Conservation (phyloP, 2,888 invertebrate species). For the Chloroclystis v-ata region DNA sequence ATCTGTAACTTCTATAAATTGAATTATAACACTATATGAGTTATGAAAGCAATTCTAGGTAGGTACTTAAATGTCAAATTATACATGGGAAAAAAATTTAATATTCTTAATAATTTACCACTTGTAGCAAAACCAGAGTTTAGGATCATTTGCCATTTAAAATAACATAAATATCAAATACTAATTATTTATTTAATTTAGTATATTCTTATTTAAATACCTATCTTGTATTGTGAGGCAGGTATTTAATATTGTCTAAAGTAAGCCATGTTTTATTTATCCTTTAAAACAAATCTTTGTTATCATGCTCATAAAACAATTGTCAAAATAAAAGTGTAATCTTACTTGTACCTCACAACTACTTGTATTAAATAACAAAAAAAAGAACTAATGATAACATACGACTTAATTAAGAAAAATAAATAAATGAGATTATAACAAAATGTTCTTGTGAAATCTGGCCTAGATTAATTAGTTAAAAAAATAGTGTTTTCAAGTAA, state of each 20-base stretch:
- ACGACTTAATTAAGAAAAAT: not conserved
- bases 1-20: slow-evolving; percentile 7
- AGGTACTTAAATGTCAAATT: not conserved
- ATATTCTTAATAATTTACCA: too few relatives aligned
- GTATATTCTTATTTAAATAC: too few relatives aligned
- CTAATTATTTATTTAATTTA: too few relatives aligned
- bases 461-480: slow-evolving; percentile 4
- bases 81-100: too few relatives aligned
- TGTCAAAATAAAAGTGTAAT: slow-evolving; percentile 11
- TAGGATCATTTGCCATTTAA: too few relatives aligned
- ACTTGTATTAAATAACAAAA: not conserved
- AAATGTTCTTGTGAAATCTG: not conserved
- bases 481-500: slow-evolving; percentile 4
- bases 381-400: not conserved
- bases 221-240: too few relatives aligned
- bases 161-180: too few relatives aligned
- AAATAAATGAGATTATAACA: not conserved
- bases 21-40: not conserved
- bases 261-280: not conserved
- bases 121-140: too few relatives aligned
- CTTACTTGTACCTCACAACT: slow-evolving; percentile 22
- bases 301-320: slow-evolving; percentile 19
- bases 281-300: not conserved
- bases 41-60: not conserved
- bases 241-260: too few relatives aligned